Percentiles rank a stretch among this genome's conserved stretches.
Evolutionary conservation across 2,888 invertebrate genomes (phyloP).

Genomic region (Scaptomyza parva): DNA sequence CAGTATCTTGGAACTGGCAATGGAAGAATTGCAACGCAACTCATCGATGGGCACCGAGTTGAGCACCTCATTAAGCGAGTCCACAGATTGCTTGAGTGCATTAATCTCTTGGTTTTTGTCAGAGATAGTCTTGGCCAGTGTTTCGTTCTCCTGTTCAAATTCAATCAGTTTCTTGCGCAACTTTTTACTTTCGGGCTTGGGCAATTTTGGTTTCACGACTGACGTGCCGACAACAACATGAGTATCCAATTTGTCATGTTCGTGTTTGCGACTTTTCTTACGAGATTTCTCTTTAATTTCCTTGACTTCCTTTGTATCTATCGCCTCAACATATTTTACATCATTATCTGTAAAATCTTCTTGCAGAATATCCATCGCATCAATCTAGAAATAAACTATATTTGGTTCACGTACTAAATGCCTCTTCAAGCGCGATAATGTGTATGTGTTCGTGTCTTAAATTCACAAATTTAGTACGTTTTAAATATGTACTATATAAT

Average conservation of each 20-base stretch:
- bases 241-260: constrained; percentile 22
- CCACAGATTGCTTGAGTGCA: constrained; percentile 78
- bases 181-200: constrained; percentile 55
- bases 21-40: constrained; percentile 79
- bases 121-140: constrained; percentile 69
- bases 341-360: constrained; percentile 39
- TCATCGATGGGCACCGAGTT: constrained; percentile 82
- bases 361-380: constrained; percentile 69
- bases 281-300: constrained; percentile 8
- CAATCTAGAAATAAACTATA: constrained; percentile 32
- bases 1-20: constrained; percentile 79
- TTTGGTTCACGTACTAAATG: constrained; percentile 16
- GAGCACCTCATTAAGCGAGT: constrained; percentile 79
- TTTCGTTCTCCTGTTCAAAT: constrained; percentile 72
- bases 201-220: constrained; percentile 22
- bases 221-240: constrained; percentile 58
- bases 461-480: constrained; percentile 51
- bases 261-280: constrained; percentile 49
- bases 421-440: constrained; percentile 19
- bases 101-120: constrained; percentile 80
- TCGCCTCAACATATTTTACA: neutral
- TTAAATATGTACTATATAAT: constrained; percentile 26
- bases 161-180: constrained; percentile 75
- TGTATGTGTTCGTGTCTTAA: constrained; percentile 46
- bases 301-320: constrained; percentile 20